Percentiles rank a stretch among this genome's conserved stretches.
These are phyloP conservation scores for Rhodeus uyekii DNA, from an alignment of 2,797 vertebrate genomes.

Conservation along the genomic window DNA sequence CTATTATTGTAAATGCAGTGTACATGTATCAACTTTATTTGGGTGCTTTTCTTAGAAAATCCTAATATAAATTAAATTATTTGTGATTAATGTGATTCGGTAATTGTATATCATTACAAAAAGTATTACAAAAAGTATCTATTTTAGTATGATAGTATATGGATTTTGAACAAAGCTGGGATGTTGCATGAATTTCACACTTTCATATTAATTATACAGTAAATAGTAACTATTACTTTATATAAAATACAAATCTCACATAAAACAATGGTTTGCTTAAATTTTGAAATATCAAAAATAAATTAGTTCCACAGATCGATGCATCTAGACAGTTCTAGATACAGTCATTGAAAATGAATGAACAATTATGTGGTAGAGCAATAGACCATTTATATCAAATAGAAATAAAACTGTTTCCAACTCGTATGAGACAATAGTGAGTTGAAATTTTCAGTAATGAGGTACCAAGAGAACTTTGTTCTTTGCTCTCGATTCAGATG, in stretches of 20 bases:
- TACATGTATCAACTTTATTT: not conserved
- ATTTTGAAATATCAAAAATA: not conserved
- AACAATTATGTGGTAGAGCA: not conserved
- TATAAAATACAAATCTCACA: no score
- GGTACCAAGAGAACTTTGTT: slow-evolving; percentile 45
- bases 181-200: no score
- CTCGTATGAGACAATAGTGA: slow-evolving; percentile 37
- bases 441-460: slow-evolving; percentile 51
- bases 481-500: slow-evolving; percentile 31
- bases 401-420: slow-evolving; percentile 20
- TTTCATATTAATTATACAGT: no score
- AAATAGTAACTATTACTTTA: no score
- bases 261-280: no score
- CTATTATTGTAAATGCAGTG: not conserved
- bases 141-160: no score
- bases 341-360: slow-evolving; percentile 3
- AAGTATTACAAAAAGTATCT: no score
- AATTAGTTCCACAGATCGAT: not conserved
- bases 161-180: no score
- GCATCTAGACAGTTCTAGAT: not conserved
- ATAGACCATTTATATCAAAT: not conserved
- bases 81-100: not conserved
- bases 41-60: not conserved
- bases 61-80: not conserved
- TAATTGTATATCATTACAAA: not conserved